Evolutionary conservation across 2,888 invertebrate species (phyloP).

Genomic region (Pseudolycoriella hygida): DNA sequence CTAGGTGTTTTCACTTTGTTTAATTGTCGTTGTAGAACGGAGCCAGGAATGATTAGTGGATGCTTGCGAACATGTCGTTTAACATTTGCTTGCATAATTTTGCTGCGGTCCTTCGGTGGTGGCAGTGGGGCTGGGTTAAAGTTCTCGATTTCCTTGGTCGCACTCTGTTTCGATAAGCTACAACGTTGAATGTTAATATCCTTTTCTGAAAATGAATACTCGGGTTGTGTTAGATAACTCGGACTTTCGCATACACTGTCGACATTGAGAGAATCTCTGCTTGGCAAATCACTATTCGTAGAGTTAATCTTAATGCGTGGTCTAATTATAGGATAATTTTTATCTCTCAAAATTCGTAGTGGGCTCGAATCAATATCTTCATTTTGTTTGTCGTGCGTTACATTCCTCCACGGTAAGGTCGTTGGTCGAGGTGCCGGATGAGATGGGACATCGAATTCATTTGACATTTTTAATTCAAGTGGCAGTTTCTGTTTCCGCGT

Average conservation of each 20-base stretch:
- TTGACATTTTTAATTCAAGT: background rate
- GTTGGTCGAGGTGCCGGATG: conserved; percentile 24
- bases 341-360: conserved; percentile 12
- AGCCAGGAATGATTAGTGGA: conserved; percentile 57
- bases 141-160: conserved; percentile 7
- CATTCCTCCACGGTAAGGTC: conserved; percentile 24
- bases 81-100: conserved; percentile 38
- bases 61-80: conserved; percentile 65
- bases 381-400: conserved; percentile 3
- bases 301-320: conserved; percentile 8
- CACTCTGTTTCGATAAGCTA: conserved; percentile 4
- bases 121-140: conserved; percentile 62
- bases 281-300: conserved; percentile 12
- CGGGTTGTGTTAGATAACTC: conserved; percentile 24
- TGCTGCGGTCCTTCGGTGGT: conserved; percentile 56
- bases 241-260: conserved; percentile 24
- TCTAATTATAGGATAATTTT: conserved; percentile 12
- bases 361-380: conserved; percentile 11
- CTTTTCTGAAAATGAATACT: conserved; percentile 22
- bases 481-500: no score
- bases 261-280: conserved; percentile 7
- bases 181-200: conserved; percentile 6
- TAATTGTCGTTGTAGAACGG: conserved; percentile 40
- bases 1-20: conserved; percentile 36
- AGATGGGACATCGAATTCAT: conserved; percentile 13